Percentiles rank a stretch among this genome's conserved stretches.
These are phyloP conservation scores for Craseonycteris thonglongyai DNA, from an alignment of 2,113 vertebrate genomes.

Conservation along the genomic window DNA sequence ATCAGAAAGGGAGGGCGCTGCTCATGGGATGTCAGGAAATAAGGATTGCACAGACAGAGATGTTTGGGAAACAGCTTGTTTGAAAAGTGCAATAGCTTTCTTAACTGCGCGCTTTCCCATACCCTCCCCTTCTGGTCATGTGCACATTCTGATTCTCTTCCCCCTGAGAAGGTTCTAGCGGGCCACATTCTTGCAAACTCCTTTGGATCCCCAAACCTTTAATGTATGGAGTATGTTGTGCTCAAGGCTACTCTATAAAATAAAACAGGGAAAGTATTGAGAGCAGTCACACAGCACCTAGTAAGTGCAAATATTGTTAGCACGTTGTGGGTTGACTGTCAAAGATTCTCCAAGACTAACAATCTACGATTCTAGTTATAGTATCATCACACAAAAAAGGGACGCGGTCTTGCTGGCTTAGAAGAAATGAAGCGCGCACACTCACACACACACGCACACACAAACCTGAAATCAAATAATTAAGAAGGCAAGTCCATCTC, in stretches of 20 bases:
- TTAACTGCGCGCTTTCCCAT: background rate
- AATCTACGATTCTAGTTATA: background rate
- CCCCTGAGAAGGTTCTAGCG: background rate
- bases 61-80: background rate
- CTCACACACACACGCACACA: no score
- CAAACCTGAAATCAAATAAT: background rate
- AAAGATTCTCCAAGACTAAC: background rate
- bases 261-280: accelerated
- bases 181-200: background rate
- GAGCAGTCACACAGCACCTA: accelerated
- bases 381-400: background rate
- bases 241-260: background rate
- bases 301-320: accelerated
- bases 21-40: constrained; percentile 9
- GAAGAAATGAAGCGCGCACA: no score
- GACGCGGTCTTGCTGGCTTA: background rate
- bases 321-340: background rate
- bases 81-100: background rate
- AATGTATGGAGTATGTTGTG: background rate
- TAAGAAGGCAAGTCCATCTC: background rate
- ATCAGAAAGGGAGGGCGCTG: background rate
- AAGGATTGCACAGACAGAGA: background rate
- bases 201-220: background rate
- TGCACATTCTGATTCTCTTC: background rate
- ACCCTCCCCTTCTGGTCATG: background rate